phyloP scores from a whole-genome alignment of 2,797 vertebrate genomes.

The Glossophaga mutica region DNA sequence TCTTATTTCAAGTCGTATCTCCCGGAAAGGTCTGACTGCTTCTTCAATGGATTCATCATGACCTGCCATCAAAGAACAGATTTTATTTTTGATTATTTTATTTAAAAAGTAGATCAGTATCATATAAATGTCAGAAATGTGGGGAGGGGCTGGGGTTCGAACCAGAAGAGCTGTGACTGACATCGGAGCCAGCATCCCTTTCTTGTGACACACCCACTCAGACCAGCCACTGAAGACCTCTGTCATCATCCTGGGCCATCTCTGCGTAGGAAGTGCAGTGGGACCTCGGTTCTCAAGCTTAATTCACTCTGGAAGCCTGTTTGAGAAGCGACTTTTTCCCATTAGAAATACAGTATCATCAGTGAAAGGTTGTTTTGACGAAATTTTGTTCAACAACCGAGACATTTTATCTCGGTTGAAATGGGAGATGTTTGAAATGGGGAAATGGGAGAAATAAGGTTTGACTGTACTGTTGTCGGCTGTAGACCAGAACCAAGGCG shows the following conservation, averaged over 20 bases:
- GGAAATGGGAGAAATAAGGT: too few relatives aligned
- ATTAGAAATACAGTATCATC: too few relatives aligned
- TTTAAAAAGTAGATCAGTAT: not conserved
- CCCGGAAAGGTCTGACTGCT: not conserved
- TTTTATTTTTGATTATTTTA: not conserved
- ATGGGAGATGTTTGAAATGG: too few relatives aligned
- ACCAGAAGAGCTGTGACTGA: not conserved
- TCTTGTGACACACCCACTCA: not conserved
- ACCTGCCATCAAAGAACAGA: not conserved
- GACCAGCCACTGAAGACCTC: not conserved
- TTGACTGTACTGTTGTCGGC: not conserved
- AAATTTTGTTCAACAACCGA: too few relatives aligned
- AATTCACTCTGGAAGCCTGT: too few relatives aligned
- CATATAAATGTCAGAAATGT: not conserved
- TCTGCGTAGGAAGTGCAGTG: not conserved
- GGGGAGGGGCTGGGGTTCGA: not conserved
- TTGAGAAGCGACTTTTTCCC: too few relatives aligned
- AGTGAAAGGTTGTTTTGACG: too few relatives aligned
- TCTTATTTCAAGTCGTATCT: not conserved
- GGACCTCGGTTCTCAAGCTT: too few relatives aligned
- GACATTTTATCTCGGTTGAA: too few relatives aligned
- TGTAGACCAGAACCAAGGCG: not conserved
- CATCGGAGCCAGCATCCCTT: too few relatives aligned
- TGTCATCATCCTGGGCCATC: accelerated
- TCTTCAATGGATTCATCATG: not conserved